A percentile compares a stretch with the other conserved stretches of the same genome.
phyloP scores from a whole-genome alignment of 2,888 invertebrate species.

The Sinopyrophorus schimmeli region DNA sequence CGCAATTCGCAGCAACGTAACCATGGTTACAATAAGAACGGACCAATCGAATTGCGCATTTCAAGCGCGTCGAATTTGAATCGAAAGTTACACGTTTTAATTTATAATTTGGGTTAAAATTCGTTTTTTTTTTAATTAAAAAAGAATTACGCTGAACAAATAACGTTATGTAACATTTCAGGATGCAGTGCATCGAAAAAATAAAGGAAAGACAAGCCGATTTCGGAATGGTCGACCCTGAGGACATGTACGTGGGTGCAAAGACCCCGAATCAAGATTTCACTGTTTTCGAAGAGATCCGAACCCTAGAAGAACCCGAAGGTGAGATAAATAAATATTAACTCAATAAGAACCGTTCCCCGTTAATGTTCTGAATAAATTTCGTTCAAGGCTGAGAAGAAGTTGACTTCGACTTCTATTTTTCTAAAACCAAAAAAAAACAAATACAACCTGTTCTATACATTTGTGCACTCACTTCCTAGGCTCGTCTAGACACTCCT shows the following conservation, averaged over 20 bases:
- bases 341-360: no score
- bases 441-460: neutral
- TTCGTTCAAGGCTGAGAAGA: slow-evolving; percentile 10
- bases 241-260: slow-evolving; percentile 84
- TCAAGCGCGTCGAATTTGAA: no score
- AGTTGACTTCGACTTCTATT: neutral
- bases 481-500: neutral
- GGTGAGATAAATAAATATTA: slow-evolving; percentile 56
- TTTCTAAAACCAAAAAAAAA: no score
- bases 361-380: slow-evolving; percentile 8
- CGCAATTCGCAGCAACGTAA: no score
- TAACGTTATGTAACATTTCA: no score
- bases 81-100: no score
- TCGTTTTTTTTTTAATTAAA: no score
- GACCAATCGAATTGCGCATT: no score
- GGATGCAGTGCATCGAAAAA: slow-evolving; percentile 75
- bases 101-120: no score
- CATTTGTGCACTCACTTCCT: slow-evolving; percentile 1
- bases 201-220: slow-evolving; percentile 80
- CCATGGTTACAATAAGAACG: no score
- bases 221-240: slow-evolving; percentile 80
- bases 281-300: slow-evolving; percentile 74
- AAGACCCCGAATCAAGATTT: slow-evolving; percentile 74
- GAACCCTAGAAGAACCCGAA: slow-evolving; percentile 75
- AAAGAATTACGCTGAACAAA: no score